phyloP scores from a whole-genome alignment of 2,113 vertebrate genomes.

The Campylomormyrus tamandua region DNA sequence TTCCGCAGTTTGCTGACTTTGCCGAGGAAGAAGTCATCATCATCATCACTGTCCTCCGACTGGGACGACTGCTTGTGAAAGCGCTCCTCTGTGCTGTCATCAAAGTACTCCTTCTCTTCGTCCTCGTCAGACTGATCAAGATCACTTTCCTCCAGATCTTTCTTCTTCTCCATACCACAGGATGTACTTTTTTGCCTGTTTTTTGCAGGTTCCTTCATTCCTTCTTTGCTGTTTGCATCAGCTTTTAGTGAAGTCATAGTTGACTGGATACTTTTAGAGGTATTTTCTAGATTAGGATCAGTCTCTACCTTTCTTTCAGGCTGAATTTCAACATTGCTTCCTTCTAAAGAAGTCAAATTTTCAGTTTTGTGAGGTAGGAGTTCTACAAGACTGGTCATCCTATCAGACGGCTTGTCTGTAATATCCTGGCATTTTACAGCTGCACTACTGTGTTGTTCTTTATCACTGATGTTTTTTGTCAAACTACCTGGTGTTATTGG shows the following conservation, averaged over 20 bases:
- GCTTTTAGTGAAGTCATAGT: background rate
- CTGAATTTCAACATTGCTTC: slow-evolving; percentile 11
- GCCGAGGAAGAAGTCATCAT: slow-evolving; percentile 86
- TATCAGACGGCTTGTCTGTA: slow-evolving; percentile 12
- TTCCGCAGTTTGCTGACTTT: slow-evolving; percentile 80
- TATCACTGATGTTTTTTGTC: background rate
- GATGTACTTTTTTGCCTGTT: background rate
- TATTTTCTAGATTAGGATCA: background rate
- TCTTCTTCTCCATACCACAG: slow-evolving; percentile 21
- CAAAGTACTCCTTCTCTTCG: slow-evolving; percentile 71
- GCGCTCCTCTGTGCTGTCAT: slow-evolving; percentile 93
- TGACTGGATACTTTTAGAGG: background rate
- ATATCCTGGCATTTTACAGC: background rate
- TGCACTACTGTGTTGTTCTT: background rate
- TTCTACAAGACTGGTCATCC: background rate
- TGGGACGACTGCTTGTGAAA: slow-evolving; percentile 80
- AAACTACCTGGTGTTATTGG: background rate
- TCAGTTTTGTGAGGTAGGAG: background rate
- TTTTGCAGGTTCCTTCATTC: slow-evolving; percentile 31
- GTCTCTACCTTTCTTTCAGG: slow-evolving; percentile 14
- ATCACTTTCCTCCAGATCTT: slow-evolving; percentile 44
- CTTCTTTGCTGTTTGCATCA: background rate
- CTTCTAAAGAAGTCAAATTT: background rate
- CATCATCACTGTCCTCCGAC: slow-evolving; percentile 76
- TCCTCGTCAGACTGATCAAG: slow-evolving; percentile 51